Conservation (phyloP, 2,797 vertebrate genomes). For the Enteromius argenteus region DNA sequence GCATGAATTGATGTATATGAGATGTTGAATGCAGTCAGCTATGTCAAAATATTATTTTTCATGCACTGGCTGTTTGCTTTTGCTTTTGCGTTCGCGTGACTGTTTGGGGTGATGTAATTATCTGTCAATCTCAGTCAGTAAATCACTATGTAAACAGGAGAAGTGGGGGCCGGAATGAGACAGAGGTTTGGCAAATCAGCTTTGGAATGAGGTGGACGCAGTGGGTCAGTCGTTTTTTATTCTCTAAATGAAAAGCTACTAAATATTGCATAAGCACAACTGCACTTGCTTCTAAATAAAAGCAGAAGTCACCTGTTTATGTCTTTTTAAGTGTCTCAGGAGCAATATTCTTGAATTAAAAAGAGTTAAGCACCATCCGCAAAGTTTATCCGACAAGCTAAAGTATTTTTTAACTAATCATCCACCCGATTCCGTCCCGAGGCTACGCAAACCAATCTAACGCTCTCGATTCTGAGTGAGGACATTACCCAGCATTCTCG, state of each 20-base stretch:
- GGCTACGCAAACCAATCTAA: slow-evolving; percentile 56
- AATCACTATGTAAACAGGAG: slow-evolving; percentile 65
- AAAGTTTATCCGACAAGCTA: slow-evolving; percentile 51
- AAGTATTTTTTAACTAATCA: slow-evolving; percentile 59
- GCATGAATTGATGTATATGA: slow-evolving; percentile 64
- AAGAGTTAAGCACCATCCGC: slow-evolving; percentile 26
- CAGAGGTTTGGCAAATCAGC: slow-evolving; percentile 55
- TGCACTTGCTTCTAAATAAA: slow-evolving; percentile 39
- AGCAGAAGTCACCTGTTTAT: slow-evolving; percentile 37
- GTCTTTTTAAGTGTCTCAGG: slow-evolving; percentile 19
- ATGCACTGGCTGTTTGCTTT: slow-evolving; percentile 62
- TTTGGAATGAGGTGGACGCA: slow-evolving; percentile 51
- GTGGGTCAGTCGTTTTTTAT: slow-evolving; percentile 50
- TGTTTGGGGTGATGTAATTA: slow-evolving; percentile 66
- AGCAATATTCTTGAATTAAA: slow-evolving; percentile 16
- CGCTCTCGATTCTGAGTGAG: slow-evolving; percentile 44
- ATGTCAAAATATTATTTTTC: slow-evolving; percentile 68
- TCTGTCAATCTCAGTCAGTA: slow-evolving; percentile 66
- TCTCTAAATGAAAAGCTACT: slow-evolving; percentile 56
- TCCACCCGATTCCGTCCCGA: slow-evolving; percentile 52
- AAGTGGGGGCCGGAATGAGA: slow-evolving; percentile 43
- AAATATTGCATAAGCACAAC: slow-evolving; percentile 51
- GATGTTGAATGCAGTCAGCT: slow-evolving; percentile 63
- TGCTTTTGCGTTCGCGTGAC: slow-evolving; percentile 59
- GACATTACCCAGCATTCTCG: slow-evolving; percentile 53